phyloP scores from a whole-genome alignment of 2,113 vertebrate species.

The Lasiurus cinereus region DNA sequence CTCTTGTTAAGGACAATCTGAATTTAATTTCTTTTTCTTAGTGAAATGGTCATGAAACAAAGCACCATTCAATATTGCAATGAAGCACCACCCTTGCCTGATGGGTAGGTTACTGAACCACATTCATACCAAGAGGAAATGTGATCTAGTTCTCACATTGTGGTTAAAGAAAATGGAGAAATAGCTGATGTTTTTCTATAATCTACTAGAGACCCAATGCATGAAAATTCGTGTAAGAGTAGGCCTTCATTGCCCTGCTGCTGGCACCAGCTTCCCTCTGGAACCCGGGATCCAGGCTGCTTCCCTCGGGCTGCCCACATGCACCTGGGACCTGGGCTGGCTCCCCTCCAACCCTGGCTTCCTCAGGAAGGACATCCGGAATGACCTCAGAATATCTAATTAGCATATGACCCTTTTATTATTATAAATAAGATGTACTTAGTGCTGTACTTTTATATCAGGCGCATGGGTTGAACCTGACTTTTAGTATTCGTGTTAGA shows the following conservation, averaged over 20 bases:
- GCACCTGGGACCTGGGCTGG: too few relatives aligned
- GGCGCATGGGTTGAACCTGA: background rate
- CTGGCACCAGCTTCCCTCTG: too few relatives aligned
- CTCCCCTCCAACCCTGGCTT: too few relatives aligned
- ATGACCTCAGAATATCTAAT: too few relatives aligned
- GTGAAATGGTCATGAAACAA: constrained; percentile 10
- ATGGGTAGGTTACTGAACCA: constrained; percentile 12
- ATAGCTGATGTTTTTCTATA: background rate
- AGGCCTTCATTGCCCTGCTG: too few relatives aligned
- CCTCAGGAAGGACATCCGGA: too few relatives aligned
- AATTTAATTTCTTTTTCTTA: background rate
- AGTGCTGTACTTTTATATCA: background rate
- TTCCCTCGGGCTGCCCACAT: too few relatives aligned
- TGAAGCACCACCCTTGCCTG: background rate
- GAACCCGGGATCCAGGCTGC: too few relatives aligned
- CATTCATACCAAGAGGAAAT: constrained; percentile 55
- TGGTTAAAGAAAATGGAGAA: constrained; percentile 37
- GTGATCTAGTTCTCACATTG: constrained; percentile 45
- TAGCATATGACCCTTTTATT: too few relatives aligned
- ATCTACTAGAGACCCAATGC: background rate
- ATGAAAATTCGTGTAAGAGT: too few relatives aligned
- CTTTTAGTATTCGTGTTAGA: background rate
- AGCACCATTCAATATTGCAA: background rate
- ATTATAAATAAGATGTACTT: background rate
- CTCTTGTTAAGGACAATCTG: constrained; percentile 37